A percentile compares a stretch with the other conserved stretches of the same genome.
phyloP scores from a whole-genome alignment of 1,140 invertebrate species.

The Leptinotarsa defecta region DNA sequence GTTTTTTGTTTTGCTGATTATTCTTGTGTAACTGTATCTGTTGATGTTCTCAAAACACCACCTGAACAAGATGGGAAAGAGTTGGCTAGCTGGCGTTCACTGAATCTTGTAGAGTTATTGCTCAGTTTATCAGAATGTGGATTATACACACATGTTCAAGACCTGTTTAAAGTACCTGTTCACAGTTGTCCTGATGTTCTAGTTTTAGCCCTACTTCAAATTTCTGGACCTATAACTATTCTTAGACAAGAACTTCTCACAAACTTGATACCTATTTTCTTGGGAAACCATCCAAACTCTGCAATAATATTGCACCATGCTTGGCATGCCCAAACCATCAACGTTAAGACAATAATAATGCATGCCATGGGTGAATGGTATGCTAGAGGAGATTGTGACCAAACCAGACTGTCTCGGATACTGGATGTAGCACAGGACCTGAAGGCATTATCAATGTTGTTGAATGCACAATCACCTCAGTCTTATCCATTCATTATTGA shows the following conservation, averaged over 20 bases:
- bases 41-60: slow-evolving; percentile 88
- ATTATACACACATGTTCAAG: slow-evolving; percentile 79
- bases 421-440: slow-evolving; percentile 97
- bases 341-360: slow-evolving; percentile 86
- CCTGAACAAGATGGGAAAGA: slow-evolving; percentile 93
- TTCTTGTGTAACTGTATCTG: slow-evolving; percentile 80
- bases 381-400: slow-evolving; percentile 87
- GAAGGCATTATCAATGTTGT: slow-evolving; percentile 89
- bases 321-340: slow-evolving; percentile 81
- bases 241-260: slow-evolving; percentile 84
- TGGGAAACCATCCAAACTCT: slow-evolving; percentile 93
- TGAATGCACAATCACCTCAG: slow-evolving; percentile 88
- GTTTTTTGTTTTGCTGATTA: slow-evolving; percentile 94
- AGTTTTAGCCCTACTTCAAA: slow-evolving; percentile 84
- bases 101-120: slow-evolving; percentile 88
- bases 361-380: slow-evolving; percentile 98
- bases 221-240: slow-evolving; percentile 74
- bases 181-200: slow-evolving; percentile 94
- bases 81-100: slow-evolving; percentile 86
- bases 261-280: slow-evolving; percentile 86
- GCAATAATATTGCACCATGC: slow-evolving; percentile 91
- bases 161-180: slow-evolving; percentile 90
- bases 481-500: slow-evolving; percentile 97
- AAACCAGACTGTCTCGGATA: slow-evolving; percentile 89
- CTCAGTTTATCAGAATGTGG: slow-evolving; percentile 86